A percentile compares a stretch with the other conserved stretches of the same genome.
These are phyloP conservation scores for Prinia subflava DNA, from an alignment of 2,113 vertebrate genomes.

Conservation along the genomic window DNA sequence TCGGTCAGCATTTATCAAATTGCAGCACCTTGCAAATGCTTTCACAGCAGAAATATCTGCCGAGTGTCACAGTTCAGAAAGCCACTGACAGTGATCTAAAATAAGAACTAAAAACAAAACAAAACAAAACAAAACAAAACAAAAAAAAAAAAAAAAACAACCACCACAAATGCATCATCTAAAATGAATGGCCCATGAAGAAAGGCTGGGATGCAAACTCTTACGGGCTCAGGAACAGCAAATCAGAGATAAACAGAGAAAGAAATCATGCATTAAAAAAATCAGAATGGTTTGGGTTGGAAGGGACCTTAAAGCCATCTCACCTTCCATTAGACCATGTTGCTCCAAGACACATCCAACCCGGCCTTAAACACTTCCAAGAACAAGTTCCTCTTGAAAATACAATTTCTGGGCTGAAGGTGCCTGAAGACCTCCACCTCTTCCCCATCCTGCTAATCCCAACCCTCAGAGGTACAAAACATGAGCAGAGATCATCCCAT, in stretches of 20 bases:
- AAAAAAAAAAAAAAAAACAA: background rate
- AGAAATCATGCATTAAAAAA: background rate
- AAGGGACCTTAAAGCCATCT: background rate
- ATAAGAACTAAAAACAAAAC: background rate
- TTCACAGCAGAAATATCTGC: slow-evolving; percentile 56
- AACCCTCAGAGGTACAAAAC: background rate
- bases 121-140: too few species aligned
- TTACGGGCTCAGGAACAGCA: rapidly evolving
- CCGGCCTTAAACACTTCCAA: background rate
- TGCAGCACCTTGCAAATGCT: background rate
- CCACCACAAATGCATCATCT: background rate
- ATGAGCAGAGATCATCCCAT: background rate
- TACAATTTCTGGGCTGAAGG: background rate
- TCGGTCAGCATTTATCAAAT: slow-evolving; percentile 25
- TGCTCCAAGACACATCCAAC: background rate
- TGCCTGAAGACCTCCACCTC: background rate
- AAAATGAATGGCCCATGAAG: background rate
- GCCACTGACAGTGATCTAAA: background rate
- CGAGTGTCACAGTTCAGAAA: slow-evolving; percentile 43
- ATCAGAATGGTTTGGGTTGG: background rate
- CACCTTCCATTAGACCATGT: background rate
- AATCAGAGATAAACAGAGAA: background rate
- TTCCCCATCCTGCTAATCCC: background rate
- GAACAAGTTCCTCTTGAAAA: background rate
- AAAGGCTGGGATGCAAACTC: background rate